Evolutionary conservation across 2,113 vertebrate species (phyloP).

Genomic region (Rostratula benghalensis): DNA sequence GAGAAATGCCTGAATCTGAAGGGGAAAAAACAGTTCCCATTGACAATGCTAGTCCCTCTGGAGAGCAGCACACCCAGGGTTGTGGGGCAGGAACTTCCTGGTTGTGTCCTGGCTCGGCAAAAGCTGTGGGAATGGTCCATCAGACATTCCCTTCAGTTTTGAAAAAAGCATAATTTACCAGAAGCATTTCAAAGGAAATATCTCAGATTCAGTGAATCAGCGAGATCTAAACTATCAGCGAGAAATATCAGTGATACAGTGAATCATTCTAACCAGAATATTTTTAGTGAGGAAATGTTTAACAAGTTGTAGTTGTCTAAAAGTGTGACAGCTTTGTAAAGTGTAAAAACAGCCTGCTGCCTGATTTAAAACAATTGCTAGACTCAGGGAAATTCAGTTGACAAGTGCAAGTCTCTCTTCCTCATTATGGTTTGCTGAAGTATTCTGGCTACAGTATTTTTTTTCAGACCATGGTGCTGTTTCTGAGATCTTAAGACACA

Average conservation of each 20-base stretch:
- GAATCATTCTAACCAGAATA: neutral
- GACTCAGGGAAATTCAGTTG: neutral
- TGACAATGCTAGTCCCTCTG: neutral
- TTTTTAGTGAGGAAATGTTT: neutral
- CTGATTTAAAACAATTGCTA: neutral
- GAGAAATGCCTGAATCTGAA: neutral
- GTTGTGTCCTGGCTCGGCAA: neutral
- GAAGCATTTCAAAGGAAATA: neutral
- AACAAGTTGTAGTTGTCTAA: neutral
- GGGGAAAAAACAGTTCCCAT: neutral
- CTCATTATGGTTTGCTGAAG: neutral
- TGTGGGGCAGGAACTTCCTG: neutral
- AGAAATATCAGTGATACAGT: no score
- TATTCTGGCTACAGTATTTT: neutral
- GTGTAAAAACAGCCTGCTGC: neutral
- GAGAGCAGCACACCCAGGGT: neutral
- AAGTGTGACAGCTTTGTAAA: neutral
- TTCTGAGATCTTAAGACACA: neutral
- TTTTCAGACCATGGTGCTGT: neutral
- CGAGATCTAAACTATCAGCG: no score
- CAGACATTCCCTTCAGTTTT: neutral
- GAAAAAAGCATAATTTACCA: neutral
- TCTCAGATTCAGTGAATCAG: neutral
- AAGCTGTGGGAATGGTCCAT: neutral
- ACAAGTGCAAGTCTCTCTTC: neutral